Conservation (phyloP, 1,140 invertebrate species). For the Aphis craccivora region DNA sequence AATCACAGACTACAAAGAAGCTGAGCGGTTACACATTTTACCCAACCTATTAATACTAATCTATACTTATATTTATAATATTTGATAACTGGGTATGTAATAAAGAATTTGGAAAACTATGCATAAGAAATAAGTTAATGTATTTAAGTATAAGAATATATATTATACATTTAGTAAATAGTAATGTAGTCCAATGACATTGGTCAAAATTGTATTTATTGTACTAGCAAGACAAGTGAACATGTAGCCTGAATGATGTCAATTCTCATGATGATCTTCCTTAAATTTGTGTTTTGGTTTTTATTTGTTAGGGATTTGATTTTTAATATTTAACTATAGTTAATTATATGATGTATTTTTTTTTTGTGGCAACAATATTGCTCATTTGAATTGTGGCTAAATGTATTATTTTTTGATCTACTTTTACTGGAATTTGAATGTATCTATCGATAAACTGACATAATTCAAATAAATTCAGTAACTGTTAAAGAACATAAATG, state of each 20-base stretch:
- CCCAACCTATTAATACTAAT: constrained; percentile 22
- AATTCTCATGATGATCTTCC: constrained; percentile 56
- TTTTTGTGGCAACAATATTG: constrained; percentile 32
- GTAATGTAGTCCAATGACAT: background rate
- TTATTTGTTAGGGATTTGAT: constrained; percentile 46
- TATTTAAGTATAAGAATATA: constrained; percentile 3
- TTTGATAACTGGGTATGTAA: constrained; percentile 30
- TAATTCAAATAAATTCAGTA: constrained; percentile 38
- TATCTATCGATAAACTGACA: background rate
- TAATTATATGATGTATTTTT: constrained; percentile 26
- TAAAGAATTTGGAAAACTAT: background rate
- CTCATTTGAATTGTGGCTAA: constrained; percentile 41
- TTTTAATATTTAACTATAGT: constrained; percentile 2
- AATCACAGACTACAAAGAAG: constrained; percentile 33
- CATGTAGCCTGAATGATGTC: constrained; percentile 40
- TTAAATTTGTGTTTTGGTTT: constrained; percentile 36
- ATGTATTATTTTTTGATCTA: constrained; percentile 18
- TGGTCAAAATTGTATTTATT: constrained; percentile 37
- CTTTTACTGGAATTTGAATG: constrained; percentile 11
- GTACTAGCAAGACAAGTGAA: constrained; percentile 43
- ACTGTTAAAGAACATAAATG: background rate
- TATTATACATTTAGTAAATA: background rate
- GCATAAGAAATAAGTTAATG: constrained; percentile 31
- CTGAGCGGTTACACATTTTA: constrained; percentile 36
- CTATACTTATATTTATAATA: constrained; percentile 4